phyloP scores from a whole-genome alignment of 2,888 invertebrate genomes.

The Ommatoiulus sabulosus region DNA sequence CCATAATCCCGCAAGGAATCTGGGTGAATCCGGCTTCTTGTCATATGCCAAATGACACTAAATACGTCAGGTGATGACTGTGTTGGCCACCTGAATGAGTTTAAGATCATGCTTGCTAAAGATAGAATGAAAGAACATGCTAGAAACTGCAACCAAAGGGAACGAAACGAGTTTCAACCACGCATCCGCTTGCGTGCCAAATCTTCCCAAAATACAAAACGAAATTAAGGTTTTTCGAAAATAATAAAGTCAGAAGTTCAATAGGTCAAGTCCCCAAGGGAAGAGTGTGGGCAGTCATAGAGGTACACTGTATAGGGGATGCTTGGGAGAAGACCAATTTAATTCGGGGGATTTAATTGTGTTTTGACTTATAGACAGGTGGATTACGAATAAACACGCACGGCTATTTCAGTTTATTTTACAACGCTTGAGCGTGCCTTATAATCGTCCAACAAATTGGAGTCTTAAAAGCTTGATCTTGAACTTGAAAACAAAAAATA shows the following conservation, averaged over 20 bases:
- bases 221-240: background rate
- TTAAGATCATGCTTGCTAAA: too few relatives aligned
- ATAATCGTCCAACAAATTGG: too few relatives aligned
- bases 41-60: too few relatives aligned
- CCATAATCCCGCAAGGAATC: too few relatives aligned
- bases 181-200: too few relatives aligned
- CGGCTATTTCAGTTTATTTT: background rate
- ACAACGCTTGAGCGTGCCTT: too few relatives aligned
- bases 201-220: background rate
- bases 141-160: background rate
- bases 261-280: background rate
- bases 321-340: background rate
- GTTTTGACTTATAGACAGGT: background rate
- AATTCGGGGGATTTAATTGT: background rate
- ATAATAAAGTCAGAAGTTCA: slow-evolving; percentile 34
- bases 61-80: too few relatives aligned
- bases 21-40: too few relatives aligned
- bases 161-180: too few relatives aligned
- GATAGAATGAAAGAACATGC: too few relatives aligned
- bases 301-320: too few relatives aligned
- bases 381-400: background rate
- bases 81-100: too few relatives aligned
- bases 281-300: background rate
- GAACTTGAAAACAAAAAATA: background rate
- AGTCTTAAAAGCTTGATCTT: background rate